These are phyloP conservation scores for Tyria jacobaeae DNA, from an alignment of 2,888 invertebrate genomes.

Conservation along the genomic window DNA sequence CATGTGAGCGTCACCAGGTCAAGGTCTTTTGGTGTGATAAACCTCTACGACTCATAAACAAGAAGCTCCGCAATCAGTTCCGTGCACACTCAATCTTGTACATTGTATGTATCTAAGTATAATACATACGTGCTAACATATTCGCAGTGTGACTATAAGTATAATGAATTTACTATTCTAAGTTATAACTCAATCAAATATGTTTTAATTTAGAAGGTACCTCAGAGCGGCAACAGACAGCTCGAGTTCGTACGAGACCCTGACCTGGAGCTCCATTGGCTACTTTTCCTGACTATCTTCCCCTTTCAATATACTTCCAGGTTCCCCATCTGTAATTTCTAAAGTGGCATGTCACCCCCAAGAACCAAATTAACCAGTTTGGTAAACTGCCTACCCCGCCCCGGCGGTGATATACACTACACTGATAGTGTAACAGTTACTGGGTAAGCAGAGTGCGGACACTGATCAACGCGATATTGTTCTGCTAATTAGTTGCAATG, in stretches of 20 bases:
- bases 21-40: constrained; percentile 10
- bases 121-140: not conserved
- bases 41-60: not conserved
- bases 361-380: too few species aligned
- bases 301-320: too few species aligned
- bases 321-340: too few species aligned
- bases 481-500: constrained; percentile 35
- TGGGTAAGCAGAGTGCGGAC: not conserved
- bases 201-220: not conserved
- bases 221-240: too few species aligned
- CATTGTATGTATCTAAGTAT: not conserved
- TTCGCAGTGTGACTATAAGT: not conserved
- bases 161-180: not conserved
- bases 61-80: not conserved
- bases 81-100: not conserved
- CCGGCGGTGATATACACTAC: too few species aligned
- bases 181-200: not conserved
- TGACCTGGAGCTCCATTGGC: too few species aligned
- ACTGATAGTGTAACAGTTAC: too few species aligned
- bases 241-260: too few species aligned
- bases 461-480: not conserved
- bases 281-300: too few species aligned
- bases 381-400: too few species aligned
- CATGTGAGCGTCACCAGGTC: constrained; percentile 5
- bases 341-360: too few species aligned